Base-by-base conservation (phyloP, 2,888 invertebrate genomes). In the Pocota personata region DNA sequence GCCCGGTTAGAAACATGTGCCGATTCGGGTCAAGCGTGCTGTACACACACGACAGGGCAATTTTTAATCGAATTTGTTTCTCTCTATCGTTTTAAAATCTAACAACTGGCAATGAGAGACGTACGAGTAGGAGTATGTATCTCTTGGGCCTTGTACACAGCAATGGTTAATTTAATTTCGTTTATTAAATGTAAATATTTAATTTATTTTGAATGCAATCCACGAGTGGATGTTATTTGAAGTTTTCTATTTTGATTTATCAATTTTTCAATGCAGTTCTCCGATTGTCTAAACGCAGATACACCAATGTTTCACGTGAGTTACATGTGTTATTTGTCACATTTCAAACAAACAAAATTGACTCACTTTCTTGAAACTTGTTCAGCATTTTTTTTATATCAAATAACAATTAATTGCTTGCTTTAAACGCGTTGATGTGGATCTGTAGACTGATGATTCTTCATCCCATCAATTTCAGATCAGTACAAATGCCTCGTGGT, bases 291-390 rank as follows among this genome's bases (percentile, higher is more conserved):
- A n/a, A 64, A 7, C n/a, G 27, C n/a, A n/a, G n/a, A n/a, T 30
- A 27, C 78, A 78, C 14, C 43, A 14, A 12, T 43, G 30, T 27
- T 72, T 30, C 73, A 79, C 58, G 79, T 79, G 79, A 50, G 43
- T 19, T 50, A 12, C 79, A 43, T 43, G 16, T 73, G 43, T 19
- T 55, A 43, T 48, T 16, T 16, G 27, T 2, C n/a, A 57, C 16
- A 14, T 27, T 12, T 14, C n/a, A 24, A 8, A 37, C 4, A 57
- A 37, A 24, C n/a, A 35, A 6, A 24, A 40, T 67, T 10, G 14
- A 80, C 50, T 80, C 60, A 43, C 50, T 75, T 43, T 62, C 19
- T 40, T 62, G 2, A 2, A 50, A 52, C 24, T 50, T 48, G 5
- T 37, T 60, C 40, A 27, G n/a, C 43, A 60, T 60, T 60, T 60